Evolutionary conservation across 2,888 invertebrate species (phyloP).

Genomic region (Venustoraphidia nigricollis): DNA sequence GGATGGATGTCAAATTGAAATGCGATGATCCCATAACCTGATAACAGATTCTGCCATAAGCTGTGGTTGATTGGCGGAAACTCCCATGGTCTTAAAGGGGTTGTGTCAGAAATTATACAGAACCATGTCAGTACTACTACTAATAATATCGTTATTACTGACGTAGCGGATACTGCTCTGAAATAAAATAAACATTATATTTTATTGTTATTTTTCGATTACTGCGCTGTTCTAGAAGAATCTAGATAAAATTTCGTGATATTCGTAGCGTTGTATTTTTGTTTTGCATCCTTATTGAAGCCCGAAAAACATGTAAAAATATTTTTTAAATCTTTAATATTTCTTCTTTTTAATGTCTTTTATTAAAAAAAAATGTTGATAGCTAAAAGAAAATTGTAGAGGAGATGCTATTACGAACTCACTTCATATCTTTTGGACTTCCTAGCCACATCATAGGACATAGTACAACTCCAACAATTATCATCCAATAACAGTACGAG

Average conservation of each 20-base stretch:
- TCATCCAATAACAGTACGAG: constrained; percentile 71
- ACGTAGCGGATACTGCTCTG: constrained; percentile 47
- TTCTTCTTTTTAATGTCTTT: too few species aligned
- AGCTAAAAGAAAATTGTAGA: not conserved
- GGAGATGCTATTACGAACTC: constrained; percentile 18
- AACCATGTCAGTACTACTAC: constrained; percentile 52
- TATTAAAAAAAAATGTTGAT: not conserved
- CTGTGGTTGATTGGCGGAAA: constrained; percentile 24
- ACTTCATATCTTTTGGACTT: constrained; percentile 88
- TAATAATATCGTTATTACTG: constrained; percentile 43
- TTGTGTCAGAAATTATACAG: constrained; percentile 38
- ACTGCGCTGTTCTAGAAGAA: too few species aligned
- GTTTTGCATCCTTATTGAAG: too few species aligned
- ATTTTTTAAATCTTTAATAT: too few species aligned
- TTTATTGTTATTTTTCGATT: not conserved
- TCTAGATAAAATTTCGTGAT: too few species aligned
- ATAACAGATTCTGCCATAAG: constrained; percentile 33
- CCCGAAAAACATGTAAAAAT: too few species aligned
- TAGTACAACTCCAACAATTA: constrained; percentile 55
- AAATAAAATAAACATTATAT: constrained; percentile 13
- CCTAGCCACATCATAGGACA: constrained; percentile 79
- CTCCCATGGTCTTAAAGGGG: constrained; percentile 24
- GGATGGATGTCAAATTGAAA: constrained; percentile 74
- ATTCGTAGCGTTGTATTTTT: too few species aligned
- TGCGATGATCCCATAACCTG: constrained; percentile 49